A percentile compares a stretch with the other conserved stretches of the same genome.
phyloP scores from a whole-genome alignment of 2,797 vertebrate genomes.

The Catharus ustulatus region DNA sequence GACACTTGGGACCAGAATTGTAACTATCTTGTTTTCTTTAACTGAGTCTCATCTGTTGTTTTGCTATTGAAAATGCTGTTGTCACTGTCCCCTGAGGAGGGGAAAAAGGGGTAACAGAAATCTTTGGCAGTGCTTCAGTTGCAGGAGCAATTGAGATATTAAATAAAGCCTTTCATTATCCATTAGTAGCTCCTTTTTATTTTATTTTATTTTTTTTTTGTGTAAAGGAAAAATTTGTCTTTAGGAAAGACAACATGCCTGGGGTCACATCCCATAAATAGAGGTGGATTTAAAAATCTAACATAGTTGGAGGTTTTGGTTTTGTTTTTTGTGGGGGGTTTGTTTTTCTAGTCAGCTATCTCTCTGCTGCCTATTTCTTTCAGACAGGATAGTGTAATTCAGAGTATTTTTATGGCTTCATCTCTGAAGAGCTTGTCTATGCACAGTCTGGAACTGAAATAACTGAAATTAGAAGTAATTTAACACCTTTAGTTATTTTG shows the following conservation, averaged over 20 bases:
- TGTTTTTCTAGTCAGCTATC: conserved; percentile 32
- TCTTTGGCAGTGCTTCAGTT: conserved; percentile 48
- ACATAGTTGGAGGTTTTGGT: conserved; percentile 21
- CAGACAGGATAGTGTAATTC: not conserved
- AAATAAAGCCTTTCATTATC: conserved; percentile 53
- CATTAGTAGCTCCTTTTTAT: not conserved
- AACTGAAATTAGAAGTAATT: conserved; percentile 58
- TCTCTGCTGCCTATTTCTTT: conserved; percentile 25
- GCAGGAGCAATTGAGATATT: conserved; percentile 30
- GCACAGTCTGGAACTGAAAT: conserved; percentile 49
- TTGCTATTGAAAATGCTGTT: conserved; percentile 57
- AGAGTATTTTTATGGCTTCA: conserved; percentile 34
- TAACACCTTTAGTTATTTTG: conserved; percentile 59
- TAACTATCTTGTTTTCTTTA: conserved; percentile 58
- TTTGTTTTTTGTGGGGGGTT: not conserved
- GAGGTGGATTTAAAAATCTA: conserved; percentile 39
- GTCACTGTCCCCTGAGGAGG: conserved; percentile 19
- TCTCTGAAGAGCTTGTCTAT: conserved; percentile 22
- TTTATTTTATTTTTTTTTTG: too few relatives aligned
- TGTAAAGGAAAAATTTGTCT: conserved; percentile 6
- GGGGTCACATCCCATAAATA: conserved; percentile 16
- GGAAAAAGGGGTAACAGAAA: not conserved
- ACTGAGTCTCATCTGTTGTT: conserved; percentile 35
- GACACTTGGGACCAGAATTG: conserved; percentile 33
- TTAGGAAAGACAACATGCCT: conserved; percentile 28